These are phyloP conservation scores for Cataglyphis albicans DNA, from an alignment of 2,888 invertebrate genomes.

Conservation along the genomic window DNA sequence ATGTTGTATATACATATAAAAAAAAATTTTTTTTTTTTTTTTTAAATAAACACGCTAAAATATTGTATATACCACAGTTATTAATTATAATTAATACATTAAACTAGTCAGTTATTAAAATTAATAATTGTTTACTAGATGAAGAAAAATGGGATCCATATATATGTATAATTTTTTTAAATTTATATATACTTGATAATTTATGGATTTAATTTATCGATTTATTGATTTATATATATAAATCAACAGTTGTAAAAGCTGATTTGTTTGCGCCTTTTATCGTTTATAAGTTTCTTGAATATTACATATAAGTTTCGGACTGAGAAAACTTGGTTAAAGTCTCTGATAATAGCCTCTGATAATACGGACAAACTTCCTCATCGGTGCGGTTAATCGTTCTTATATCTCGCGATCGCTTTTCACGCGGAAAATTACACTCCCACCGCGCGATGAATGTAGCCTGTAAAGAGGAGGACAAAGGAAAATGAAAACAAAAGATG, in stretches of 20 bases:
- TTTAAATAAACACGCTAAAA: background rate
- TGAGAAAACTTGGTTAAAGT: background rate
- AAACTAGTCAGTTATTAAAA: background rate
- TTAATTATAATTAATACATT: background rate
- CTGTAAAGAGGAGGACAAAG: constrained; percentile 28
- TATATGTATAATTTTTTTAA: background rate
- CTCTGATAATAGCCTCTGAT: constrained; percentile 1
- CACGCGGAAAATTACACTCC: constrained; percentile 41
- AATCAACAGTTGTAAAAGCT: background rate
- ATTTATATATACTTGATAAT: too few species aligned
- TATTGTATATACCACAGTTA: background rate
- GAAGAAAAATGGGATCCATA: background rate
- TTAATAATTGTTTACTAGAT: background rate
- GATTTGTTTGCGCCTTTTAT: background rate
- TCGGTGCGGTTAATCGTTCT: constrained; percentile 42
- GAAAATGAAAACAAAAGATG: constrained; percentile 39
- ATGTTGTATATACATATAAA: background rate
- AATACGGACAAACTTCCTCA: constrained; percentile 35
- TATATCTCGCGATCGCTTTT: constrained; percentile 42
- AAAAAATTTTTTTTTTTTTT: background rate
- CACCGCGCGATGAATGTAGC: constrained; percentile 34
- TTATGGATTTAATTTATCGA: too few species aligned
- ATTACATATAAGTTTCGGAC: background rate
- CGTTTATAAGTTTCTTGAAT: background rate
- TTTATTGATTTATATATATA: background rate